phyloP scores from a whole-genome alignment of 2,888 invertebrate species.

The Alsophila aescularia region DNA sequence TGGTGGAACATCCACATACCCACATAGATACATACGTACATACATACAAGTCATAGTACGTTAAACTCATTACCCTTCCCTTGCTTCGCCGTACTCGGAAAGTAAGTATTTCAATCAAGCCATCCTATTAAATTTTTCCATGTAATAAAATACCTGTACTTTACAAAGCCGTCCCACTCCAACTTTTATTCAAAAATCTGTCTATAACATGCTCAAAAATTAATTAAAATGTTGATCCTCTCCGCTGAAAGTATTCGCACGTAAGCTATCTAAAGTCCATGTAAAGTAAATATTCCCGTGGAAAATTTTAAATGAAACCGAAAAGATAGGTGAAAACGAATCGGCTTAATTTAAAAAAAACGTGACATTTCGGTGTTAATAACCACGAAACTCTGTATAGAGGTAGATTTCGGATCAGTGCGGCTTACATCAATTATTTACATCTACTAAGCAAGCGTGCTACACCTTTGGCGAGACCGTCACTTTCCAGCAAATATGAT shows the following conservation, averaged over 20 bases:
- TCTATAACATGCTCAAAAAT: conserved; percentile 18
- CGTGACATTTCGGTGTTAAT: no score
- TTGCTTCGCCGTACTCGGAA: no score
- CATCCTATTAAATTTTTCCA: conserved; percentile 2
- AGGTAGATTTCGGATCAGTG: no score
- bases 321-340: not conserved
- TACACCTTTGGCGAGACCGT: no score
- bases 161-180: not conserved
- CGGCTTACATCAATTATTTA: no score
- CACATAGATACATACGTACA: no score
- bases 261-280: conserved; percentile 12
- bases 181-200: conserved; percentile 16
- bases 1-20: no score
- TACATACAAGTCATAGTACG: no score
- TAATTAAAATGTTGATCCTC: conserved; percentile 27
- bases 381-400: no score
- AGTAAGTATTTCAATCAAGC: conserved; percentile 17
- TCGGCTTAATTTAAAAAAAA: not conserved
- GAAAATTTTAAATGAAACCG: conserved; percentile 1
- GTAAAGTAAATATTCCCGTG: conserved; percentile 10
- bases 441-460: no score
- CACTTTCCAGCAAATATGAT: no score
- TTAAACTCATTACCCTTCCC: no score
- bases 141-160: conserved; percentile 15
- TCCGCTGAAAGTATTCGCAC: conserved; percentile 8